A percentile compares a stretch with the other conserved stretches of the same genome.
phyloP scores from a whole-genome alignment of 2,113 vertebrate genomes.

The Clupea harengus region DNA sequence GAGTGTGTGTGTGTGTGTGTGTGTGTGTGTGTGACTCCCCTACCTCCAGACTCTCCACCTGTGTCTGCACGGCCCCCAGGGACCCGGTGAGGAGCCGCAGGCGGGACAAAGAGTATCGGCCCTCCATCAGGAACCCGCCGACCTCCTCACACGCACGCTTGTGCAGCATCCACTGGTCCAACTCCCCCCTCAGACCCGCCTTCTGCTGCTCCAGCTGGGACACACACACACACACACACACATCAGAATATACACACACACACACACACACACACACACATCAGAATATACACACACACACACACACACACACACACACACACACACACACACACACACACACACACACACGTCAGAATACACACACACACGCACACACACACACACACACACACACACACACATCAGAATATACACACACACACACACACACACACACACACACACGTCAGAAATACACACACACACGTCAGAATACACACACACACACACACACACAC shows the following conservation, averaged over 20 bases:
- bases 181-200: conserved; percentile 78
- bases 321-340: no score
- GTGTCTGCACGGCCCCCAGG: conserved; percentile 86
- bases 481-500: no score
- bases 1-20: neutral
- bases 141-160: conserved; percentile 84
- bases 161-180: conserved; percentile 88
- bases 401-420: no score
- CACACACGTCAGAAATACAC: no score
- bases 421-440: no score
- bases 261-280: neutral
- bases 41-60: conserved; percentile 91
- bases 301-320: no score
- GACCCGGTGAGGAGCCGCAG: conserved; percentile 91
- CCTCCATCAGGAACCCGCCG: conserved; percentile 84
- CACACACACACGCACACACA: no score
- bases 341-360: no score
- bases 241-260: neutral
- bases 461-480: no score
- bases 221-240: neutral
- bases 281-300: no score
- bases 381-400: no score
- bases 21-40: neutral
- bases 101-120: conserved; percentile 87
- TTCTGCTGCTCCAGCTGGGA: conserved; percentile 83